Evolutionary conservation across 2,797 vertebrate genomes (phyloP).

Genomic region (Poecilia gillii): DNA sequence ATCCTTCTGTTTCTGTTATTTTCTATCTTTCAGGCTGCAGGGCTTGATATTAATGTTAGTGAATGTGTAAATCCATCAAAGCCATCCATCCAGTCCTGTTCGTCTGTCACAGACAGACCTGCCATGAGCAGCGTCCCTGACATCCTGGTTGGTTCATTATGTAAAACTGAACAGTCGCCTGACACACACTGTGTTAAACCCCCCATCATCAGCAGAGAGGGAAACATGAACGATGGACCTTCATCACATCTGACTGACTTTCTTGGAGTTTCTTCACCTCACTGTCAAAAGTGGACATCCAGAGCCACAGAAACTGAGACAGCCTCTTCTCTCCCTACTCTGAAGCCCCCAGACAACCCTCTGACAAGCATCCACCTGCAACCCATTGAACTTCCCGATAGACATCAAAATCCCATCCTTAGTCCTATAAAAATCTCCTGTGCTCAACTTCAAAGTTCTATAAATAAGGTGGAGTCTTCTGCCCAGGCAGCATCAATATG

Average conservation of each 20-base stretch:
- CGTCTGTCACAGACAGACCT: slow-evolving; percentile 14
- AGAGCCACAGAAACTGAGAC: slow-evolving; percentile 28
- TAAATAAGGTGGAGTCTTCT: not conserved
- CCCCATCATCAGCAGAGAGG: slow-evolving; percentile 36
- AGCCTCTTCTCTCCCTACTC: slow-evolving; percentile 22
- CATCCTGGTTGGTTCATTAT: slow-evolving; percentile 43
- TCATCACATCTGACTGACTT: not conserved
- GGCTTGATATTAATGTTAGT: slow-evolving; percentile 22
- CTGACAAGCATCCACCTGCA: slow-evolving; percentile 65
- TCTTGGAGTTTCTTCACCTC: slow-evolving; percentile 25
- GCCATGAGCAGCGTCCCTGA: slow-evolving; percentile 38
- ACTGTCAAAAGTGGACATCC: slow-evolving; percentile 35
- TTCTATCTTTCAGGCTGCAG: slow-evolving; percentile 55
- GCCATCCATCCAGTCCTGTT: slow-evolving; percentile 34
- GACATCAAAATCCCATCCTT: slow-evolving; percentile 11
- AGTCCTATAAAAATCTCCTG: slow-evolving; percentile 37
- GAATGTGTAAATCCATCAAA: slow-evolving; percentile 29
- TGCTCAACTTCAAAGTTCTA: slow-evolving; percentile 22
- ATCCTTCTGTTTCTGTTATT: not conserved
- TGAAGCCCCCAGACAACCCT: slow-evolving; percentile 63
- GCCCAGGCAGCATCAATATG: slow-evolving; percentile 9
- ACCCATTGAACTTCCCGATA: slow-evolving; percentile 41
- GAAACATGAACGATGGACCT: not conserved
- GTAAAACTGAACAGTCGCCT: slow-evolving; percentile 23
- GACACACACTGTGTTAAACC: slow-evolving; percentile 55